Conservation (phyloP, 2,888 invertebrate species). For the Philonicus albiceps region DNA sequence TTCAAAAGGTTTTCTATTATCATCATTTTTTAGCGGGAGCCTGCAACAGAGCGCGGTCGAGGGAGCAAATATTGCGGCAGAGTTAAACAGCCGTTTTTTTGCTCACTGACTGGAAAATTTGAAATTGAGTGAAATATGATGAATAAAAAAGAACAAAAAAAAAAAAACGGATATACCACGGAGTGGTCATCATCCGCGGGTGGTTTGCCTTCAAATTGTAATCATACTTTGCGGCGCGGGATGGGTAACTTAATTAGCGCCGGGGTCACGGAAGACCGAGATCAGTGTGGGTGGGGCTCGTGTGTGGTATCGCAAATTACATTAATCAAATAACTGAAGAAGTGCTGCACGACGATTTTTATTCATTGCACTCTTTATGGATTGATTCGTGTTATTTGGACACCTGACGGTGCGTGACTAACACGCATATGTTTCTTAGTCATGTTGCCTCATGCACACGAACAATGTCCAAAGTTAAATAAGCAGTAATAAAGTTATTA, state of each 20-base stretch:
- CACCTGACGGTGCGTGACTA: neutral
- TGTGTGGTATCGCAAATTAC: neutral
- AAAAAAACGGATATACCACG: constrained; percentile 14
- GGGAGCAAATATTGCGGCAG: neutral
- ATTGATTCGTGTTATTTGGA: neutral
- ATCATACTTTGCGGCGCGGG: neutral
- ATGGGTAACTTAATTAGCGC: constrained; percentile 20
- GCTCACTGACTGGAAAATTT: constrained; percentile 49
- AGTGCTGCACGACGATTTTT: neutral
- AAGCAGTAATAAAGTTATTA: too few species aligned
- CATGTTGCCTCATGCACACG: neutral
- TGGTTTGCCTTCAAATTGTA: neutral
- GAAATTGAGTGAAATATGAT: constrained; percentile 49
- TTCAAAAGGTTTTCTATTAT: constrained; percentile 31
- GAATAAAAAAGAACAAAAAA: neutral
- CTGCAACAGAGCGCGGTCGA: neutral
- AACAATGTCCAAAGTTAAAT: too few species aligned
- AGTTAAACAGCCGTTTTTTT: constrained; percentile 48
- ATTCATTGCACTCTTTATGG: neutral
- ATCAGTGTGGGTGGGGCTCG: neutral
- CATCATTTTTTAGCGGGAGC: neutral
- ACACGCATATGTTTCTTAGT: neutral
- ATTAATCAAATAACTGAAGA: constrained; percentile 5
- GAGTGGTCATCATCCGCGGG: neutral
- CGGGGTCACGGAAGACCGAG: constrained; percentile 5